Conservation (phyloP, 2,113 vertebrate genomes). For the Natator depressus region DNA sequence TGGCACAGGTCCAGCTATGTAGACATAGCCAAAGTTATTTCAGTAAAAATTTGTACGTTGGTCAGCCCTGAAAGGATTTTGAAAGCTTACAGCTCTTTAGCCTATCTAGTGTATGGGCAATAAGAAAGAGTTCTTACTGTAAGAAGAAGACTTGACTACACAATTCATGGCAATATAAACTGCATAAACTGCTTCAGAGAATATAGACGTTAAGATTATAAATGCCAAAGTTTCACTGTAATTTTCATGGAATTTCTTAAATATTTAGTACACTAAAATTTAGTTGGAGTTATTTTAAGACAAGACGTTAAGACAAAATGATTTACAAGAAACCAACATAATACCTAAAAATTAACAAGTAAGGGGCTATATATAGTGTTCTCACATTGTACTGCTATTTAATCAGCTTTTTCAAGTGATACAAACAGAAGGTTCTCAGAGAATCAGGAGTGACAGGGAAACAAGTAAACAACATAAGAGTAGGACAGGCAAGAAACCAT, state of each 20-base stretch:
- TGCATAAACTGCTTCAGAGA: neutral
- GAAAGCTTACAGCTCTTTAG: neutral
- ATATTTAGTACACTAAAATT: neutral
- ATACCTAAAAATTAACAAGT: neutral
- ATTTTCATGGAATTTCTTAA: neutral
- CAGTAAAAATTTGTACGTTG: neutral
- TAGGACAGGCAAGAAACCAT: rapidly evolving
- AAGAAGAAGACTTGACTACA: rapidly evolving
- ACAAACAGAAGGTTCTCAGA: neutral
- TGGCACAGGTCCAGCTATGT: too few species aligned
- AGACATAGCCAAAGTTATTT: neutral
- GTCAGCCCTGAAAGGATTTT: neutral
- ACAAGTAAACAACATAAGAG: neutral
- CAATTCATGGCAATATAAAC: neutral
- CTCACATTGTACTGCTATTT: neutral
- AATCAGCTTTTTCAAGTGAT: neutral
- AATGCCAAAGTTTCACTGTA: neutral
- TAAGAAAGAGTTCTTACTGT: neutral
- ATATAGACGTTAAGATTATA: neutral
- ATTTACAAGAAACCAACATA: neutral
- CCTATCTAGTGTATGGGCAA: neutral
- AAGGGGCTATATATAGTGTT: neutral
- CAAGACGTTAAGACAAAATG: neutral
- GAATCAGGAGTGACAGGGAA: neutral
- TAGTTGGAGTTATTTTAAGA: neutral